Evolutionary conservation across 2,797 vertebrate genomes (phyloP).

Genomic region (Sphaeramia orbicularis): DNA sequence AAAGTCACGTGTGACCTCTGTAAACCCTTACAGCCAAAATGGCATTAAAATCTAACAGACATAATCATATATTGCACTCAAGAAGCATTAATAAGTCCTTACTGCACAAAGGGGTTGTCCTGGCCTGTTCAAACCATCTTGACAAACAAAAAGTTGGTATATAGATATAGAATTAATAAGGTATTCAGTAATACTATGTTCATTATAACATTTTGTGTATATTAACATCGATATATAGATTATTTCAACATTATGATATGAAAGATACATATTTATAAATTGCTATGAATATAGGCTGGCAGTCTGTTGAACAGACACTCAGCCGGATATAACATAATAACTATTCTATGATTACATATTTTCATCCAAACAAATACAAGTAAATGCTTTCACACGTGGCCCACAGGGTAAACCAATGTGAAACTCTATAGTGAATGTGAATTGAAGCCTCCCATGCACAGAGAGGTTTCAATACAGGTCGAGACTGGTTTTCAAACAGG

Average conservation of each 20-base stretch:
- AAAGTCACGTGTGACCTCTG: slow-evolving; percentile 51
- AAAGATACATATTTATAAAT: slow-evolving; percentile 84
- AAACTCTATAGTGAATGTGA: slow-evolving; percentile 70
- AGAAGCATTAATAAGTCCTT: slow-evolving; percentile 53
- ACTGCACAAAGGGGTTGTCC: slow-evolving; percentile 65
- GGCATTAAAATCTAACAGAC: slow-evolving; percentile 39
- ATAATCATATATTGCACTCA: slow-evolving; percentile 71
- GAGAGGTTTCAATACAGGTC: slow-evolving; percentile 84
- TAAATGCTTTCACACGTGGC: slow-evolving; percentile 65
- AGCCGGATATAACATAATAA: slow-evolving; percentile 82
- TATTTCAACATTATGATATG: slow-evolving; percentile 84
- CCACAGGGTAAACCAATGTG: slow-evolving; percentile 52
- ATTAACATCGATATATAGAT: slow-evolving; percentile 81
- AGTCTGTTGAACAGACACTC: slow-evolving; percentile 60
- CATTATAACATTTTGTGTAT: slow-evolving; percentile 82
- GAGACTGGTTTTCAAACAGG: slow-evolving; percentile 82
- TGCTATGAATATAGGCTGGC: slow-evolving; percentile 81
- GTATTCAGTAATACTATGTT: slow-evolving; percentile 85
- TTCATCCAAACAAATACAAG: slow-evolving; percentile 78
- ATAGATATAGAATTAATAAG: slow-evolving; percentile 86
- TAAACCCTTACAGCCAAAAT: slow-evolving; percentile 54
- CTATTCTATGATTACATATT: slow-evolving; percentile 77
- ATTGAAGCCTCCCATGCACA: slow-evolving; percentile 86
- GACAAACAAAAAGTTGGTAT: slow-evolving; percentile 80
- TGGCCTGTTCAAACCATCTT: slow-evolving; percentile 85